Evolutionary conservation across 2,888 invertebrate genomes (phyloP).

Genomic region (Chrysomela aeneicollis): DNA sequence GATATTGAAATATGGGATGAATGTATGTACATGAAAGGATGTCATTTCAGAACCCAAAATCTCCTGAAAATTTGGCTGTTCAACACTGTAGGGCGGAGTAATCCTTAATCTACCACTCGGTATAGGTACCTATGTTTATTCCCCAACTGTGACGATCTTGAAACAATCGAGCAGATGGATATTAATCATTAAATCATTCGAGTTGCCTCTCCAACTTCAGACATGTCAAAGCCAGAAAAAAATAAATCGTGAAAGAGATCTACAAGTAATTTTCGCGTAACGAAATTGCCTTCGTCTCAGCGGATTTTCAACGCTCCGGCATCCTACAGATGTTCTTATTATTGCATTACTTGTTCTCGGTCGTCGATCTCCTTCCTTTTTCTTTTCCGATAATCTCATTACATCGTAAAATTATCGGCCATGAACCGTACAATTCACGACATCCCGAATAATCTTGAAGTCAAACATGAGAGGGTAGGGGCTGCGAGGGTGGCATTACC

Average conservation of each 20-base stretch:
- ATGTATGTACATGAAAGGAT: too few species aligned
- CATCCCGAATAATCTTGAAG: background rate
- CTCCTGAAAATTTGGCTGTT: too few species aligned
- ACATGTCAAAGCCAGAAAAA: background rate
- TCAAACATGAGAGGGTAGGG: background rate
- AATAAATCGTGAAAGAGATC: background rate
- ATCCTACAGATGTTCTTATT: slow-evolving; percentile 26
- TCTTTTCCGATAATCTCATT: slow-evolving; percentile 25
- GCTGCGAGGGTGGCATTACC: background rate
- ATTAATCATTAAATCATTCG: background rate
- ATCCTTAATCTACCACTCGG: too few species aligned
- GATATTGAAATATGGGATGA: too few species aligned
- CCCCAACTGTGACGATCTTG: too few species aligned
- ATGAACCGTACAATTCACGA: background rate
- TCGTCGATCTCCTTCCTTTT: slow-evolving; percentile 11
- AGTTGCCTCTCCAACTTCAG: background rate
- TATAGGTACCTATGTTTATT: too few species aligned
- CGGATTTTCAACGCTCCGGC: slow-evolving; percentile 19
- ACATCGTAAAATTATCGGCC: background rate
- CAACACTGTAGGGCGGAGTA: too few species aligned
- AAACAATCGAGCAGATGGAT: background rate
- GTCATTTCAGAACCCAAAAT: too few species aligned
- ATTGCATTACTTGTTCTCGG: slow-evolving; percentile 29
- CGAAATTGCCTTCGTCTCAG: slow-evolving; percentile 32
- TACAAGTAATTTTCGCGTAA: slow-evolving; percentile 32